Percentiles rank a stretch among this genome's conserved stretches.
These are phyloP conservation scores for Dryobates pubescens DNA, from an alignment of 2,797 vertebrate species.

Conservation along the genomic window DNA sequence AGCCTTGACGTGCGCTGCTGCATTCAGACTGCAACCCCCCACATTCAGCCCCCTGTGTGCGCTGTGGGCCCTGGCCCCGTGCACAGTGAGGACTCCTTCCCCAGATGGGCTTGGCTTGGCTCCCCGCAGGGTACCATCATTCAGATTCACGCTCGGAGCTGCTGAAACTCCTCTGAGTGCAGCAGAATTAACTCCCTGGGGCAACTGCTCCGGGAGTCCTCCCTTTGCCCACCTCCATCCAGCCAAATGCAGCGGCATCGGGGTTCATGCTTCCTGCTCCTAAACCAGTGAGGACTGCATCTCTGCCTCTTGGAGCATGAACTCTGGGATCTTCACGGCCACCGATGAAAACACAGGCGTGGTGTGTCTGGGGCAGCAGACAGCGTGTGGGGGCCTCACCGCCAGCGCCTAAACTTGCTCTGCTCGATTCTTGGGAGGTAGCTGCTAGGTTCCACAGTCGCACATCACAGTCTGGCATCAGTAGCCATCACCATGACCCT, in stretches of 20 bases:
- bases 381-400: not conserved
- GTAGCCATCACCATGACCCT: slow-evolving; percentile 4
- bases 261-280: not conserved
- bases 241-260: not conserved
- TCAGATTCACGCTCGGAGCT: not conserved
- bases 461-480: not conserved
- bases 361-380: not conserved
- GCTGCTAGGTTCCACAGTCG: not conserved
- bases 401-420: not conserved
- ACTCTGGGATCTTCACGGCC: not conserved
- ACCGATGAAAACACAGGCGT: not conserved
- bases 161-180: not conserved
- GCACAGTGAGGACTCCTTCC: not conserved
- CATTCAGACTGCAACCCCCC: not conserved
- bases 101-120: not conserved
- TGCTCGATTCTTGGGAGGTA: not conserved
- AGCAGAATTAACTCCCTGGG: not conserved
- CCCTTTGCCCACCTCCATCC: not conserved
- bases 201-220: not conserved
- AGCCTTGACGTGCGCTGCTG: not conserved
- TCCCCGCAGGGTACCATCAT: not conserved
- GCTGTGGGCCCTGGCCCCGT: not conserved
- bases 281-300: not conserved
- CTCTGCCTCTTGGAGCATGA: slow-evolving; percentile 4
- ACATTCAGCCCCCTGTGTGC: not conserved